These are phyloP conservation scores for Heliothis peltigera DNA, from an alignment of 2,888 invertebrate species.

Conservation along the genomic window DNA sequence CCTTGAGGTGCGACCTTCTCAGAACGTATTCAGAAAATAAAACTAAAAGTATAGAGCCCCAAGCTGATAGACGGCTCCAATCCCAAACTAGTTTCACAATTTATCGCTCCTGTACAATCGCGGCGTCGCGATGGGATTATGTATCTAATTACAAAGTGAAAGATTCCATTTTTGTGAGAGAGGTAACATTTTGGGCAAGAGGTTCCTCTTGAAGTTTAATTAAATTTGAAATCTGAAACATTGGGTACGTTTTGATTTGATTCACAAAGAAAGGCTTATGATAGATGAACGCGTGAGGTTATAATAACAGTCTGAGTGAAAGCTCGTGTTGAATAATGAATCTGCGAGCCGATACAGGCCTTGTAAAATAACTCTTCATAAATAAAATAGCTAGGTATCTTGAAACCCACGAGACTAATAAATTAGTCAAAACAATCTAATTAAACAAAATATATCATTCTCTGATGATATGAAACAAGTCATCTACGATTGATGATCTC, in stretches of 20 bases:
- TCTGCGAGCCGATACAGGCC: conserved; percentile 55
- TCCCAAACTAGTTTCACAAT: conserved; percentile 76
- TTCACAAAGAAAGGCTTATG: conserved; percentile 67
- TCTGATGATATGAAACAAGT: conserved; percentile 54
- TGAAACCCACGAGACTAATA: conserved; percentile 8
- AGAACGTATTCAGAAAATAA: conserved; percentile 79
- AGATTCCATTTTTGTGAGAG: conserved; percentile 66
- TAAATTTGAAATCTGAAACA: conserved; percentile 66
- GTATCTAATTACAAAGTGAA: conserved; percentile 68
- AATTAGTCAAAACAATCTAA: conserved; percentile 46
- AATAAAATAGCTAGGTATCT: conserved; percentile 55
- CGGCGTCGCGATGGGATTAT: conserved; percentile 65
- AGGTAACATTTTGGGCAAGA: conserved; percentile 42
- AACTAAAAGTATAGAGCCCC: conserved; percentile 73
- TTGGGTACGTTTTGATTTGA: conserved; percentile 62
- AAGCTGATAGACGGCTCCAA: conserved; percentile 71
- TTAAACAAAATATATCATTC: conserved; percentile 63
- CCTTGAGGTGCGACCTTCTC: conserved; percentile 84
- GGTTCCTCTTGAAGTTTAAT: conserved; percentile 64
- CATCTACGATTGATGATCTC: conserved; percentile 66
- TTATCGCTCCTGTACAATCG: conserved; percentile 77
- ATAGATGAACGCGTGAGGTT: conserved; percentile 63
- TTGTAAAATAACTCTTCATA: conserved; percentile 65
- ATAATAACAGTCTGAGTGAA: conserved; percentile 69
- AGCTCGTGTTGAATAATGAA: conserved; percentile 66